Evolutionary conservation across 2,797 vertebrate genomes (phyloP).

Genomic region (Echiichthys vipera): DNA sequence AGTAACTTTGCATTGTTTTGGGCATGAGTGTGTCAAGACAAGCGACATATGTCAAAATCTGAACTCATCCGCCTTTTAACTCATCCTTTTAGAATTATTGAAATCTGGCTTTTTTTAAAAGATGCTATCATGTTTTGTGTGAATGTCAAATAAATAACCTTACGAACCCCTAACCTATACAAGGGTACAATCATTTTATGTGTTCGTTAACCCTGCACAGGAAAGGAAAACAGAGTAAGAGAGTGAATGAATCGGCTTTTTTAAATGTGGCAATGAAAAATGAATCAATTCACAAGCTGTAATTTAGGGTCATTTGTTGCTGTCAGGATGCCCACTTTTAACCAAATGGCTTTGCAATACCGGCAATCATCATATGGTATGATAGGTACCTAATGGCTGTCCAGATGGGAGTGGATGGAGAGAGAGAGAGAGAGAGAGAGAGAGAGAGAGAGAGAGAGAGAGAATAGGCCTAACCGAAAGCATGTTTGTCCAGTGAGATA

Average conservation of each 20-base stretch:
- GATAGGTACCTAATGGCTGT: slow-evolving; percentile 68
- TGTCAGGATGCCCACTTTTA: slow-evolving; percentile 41
- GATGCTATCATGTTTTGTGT: background rate
- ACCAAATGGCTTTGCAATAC: slow-evolving; percentile 66
- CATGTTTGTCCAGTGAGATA: slow-evolving; percentile 79
- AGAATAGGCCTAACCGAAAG: slow-evolving; percentile 44
- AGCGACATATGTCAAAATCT: background rate
- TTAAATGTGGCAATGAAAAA: slow-evolving; percentile 18
- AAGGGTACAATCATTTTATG: background rate
- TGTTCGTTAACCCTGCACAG: background rate
- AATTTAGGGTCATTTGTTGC: slow-evolving; percentile 54
- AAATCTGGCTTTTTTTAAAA: background rate
- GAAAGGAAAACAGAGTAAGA: background rate
- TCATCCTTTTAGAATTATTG: background rate
- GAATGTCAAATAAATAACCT: background rate
- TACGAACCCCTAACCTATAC: background rate
- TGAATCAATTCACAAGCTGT: slow-evolving; percentile 22
- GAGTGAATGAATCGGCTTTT: slow-evolving; percentile 11
- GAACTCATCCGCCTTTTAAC: background rate
- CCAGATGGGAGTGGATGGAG: slow-evolving; percentile 47
- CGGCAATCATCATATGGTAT: slow-evolving; percentile 53
- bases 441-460: slow-evolving; percentile 17
- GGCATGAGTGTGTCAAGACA: background rate
- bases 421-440: slow-evolving; percentile 23
- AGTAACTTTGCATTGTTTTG: background rate